Base-by-base conservation (phyloP, 2,113 vertebrate genomes). In the Panthera uncia region DNA sequence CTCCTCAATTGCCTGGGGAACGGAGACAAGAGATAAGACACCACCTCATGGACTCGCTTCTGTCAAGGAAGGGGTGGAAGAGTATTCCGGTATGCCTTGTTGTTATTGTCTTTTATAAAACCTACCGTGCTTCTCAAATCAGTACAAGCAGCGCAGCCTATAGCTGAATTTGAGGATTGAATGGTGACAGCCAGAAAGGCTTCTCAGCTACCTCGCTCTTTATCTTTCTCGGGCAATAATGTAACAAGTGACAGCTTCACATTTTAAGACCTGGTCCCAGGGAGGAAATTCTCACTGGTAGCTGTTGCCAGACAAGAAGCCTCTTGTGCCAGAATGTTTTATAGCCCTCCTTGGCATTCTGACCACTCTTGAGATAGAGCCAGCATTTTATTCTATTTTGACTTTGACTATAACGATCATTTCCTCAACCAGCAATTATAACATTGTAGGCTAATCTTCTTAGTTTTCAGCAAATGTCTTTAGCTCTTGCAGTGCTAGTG, bases 81-180 rank as follows among this genome's bases (percentile, higher is more conserved):
- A 16, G 4, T n/a, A 38, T 78, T 63, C 16, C 76, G 3, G 0
- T 8, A 11, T 27, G 15, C 1, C 1, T 66, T 48, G 27, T 14
- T 50, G n/a, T 25, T 65, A 90, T 71, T 50, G 23, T 57, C 68
- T 85, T 95, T 81, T 90, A 38, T 36, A 87, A 96, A 95, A 92
- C 29, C 33, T 2, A 25, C 10, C 0, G 0, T 16, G 68, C n/a
- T 87, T 69, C 55, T 57, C 76, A 57, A 7, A 16, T 41, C 1
- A 6, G 25, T 76, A 45, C 7, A 7, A 15, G 27, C 14, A 76
- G 41, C 3, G 38, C 33, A 10, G 55, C 71, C 14, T 55, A 74
- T 41, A 71, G 63, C 12, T 57, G 36, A 31, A 21, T 14, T 16
- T 23, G 50, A 76, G 73, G 11, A 50, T 66, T 52, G 18, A 21